Evolutionary conservation across 2,113 vertebrate species (phyloP).

Genomic region (Chionodraco myersi): DNA sequence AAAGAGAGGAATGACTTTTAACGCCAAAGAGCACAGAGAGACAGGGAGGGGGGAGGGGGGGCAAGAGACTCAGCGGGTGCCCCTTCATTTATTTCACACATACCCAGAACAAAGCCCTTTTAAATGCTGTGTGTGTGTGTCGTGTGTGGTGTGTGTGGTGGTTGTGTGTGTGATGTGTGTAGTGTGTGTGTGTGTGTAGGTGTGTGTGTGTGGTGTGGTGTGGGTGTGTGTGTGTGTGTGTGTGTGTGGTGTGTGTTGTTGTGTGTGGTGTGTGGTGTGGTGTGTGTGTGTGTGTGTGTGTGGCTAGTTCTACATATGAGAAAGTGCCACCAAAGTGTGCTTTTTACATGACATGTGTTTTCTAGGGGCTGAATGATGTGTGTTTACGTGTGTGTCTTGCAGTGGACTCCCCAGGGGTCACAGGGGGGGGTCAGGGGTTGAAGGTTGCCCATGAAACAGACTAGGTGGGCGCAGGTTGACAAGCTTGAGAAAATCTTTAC

Average conservation of each 20-base stretch:
- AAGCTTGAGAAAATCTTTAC: conserved; percentile 74
- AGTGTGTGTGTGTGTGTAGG: too few species aligned
- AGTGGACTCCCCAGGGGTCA: conserved; percentile 33
- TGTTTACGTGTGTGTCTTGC: conserved; percentile 26
- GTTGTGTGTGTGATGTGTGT: too few species aligned
- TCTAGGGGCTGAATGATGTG: not conserved
- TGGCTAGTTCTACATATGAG: not conserved
- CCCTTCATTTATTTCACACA: conserved; percentile 44
- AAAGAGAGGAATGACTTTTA: conserved; percentile 65
- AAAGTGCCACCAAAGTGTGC: not conserved
- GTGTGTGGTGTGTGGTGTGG: too few species aligned
- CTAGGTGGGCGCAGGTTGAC: conserved; percentile 50
- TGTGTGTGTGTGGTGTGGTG: too few species aligned
- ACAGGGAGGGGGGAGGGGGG: conserved; percentile 32
- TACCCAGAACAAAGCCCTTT: conserved; percentile 27
- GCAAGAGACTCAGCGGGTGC: conserved; percentile 40
- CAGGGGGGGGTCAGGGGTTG: conserved; percentile 60
- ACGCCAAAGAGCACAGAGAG: conserved; percentile 43
- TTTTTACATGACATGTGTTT: conserved; percentile 12
- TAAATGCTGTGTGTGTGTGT: conserved; percentile 1
- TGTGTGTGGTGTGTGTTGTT: too few species aligned
- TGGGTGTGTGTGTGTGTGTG: too few species aligned
- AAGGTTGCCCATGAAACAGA: conserved; percentile 71
- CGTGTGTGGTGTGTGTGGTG: too few species aligned
- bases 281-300: too few species aligned